phyloP scores from a whole-genome alignment of 2,113 vertebrate genomes.

The Cynoglossus semilaevis region DNA sequence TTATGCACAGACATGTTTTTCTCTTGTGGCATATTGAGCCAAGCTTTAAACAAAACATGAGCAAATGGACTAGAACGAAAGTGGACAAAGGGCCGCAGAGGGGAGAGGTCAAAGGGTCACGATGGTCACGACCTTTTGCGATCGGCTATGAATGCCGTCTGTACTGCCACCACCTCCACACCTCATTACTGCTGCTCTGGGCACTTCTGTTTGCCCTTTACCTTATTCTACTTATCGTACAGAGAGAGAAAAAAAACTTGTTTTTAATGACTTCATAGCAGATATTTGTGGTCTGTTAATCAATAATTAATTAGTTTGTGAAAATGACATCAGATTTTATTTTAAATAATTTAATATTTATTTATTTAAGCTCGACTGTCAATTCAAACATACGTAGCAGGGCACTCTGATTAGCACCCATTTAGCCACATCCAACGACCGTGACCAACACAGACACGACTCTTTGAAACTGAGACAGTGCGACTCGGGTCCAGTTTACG shows the following conservation, averaged over 20 bases:
- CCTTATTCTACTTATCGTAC: slow-evolving; percentile 12
- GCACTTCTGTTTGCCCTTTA: slow-evolving; percentile 27
- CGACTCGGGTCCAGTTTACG: slow-evolving; percentile 37
- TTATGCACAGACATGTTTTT: slow-evolving; percentile 34
- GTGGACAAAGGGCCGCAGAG: slow-evolving; percentile 41
- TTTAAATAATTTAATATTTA: no score
- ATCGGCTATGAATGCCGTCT: slow-evolving; percentile 44
- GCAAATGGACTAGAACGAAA: slow-evolving; percentile 48
- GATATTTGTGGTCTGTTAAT: no score
- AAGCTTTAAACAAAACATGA: slow-evolving; percentile 38
- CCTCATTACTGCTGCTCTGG: slow-evolving; percentile 42
- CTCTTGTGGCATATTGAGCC: slow-evolving; percentile 19
- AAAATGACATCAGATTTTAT: no score
- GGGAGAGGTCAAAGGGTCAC: slow-evolving; percentile 51
- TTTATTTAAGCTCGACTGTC: no score
- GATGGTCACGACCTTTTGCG: slow-evolving; percentile 42
- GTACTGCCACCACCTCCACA: slow-evolving; percentile 47
- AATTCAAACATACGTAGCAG: no score
- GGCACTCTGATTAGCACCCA: no score
- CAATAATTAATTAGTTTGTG: no score
- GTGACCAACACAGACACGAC: no score
- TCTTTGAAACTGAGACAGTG: slow-evolving; percentile 11
- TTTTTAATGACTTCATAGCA: neutral
- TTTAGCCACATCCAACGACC: no score
- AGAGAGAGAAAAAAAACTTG: neutral